These are phyloP conservation scores for Antechinus stuartii DNA, from an alignment of 2,113 vertebrate genomes.

Conservation along the genomic window DNA sequence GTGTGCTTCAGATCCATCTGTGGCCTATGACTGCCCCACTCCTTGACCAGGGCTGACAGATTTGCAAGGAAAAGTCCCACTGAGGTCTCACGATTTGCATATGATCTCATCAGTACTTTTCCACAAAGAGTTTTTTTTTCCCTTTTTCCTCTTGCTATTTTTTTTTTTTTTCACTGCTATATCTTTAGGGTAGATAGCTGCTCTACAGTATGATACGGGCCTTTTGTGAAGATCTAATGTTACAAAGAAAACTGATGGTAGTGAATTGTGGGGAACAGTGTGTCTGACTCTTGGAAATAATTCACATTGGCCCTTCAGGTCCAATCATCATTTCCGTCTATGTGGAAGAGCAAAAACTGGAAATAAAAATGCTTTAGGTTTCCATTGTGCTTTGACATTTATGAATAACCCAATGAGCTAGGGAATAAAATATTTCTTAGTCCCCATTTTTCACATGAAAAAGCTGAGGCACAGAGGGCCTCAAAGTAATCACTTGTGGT, in stretches of 20 bases:
- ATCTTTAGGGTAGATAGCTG: neutral
- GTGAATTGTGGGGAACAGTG: neutral
- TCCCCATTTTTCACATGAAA: neutral
- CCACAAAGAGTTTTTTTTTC: neutral
- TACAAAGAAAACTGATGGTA: neutral
- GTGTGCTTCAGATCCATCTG: neutral
- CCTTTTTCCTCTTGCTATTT: neutral
- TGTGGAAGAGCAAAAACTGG: neutral
- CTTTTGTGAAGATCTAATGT: neutral
- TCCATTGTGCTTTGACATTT: neutral
- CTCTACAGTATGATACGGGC: neutral
- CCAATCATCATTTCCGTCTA: neutral
- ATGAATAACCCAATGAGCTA: neutral
- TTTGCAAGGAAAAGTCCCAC: neutral
- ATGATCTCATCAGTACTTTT: neutral
- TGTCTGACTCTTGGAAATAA: neutral
- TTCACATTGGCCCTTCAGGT: neutral
- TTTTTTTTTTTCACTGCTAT: neutral
- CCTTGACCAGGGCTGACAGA: neutral
- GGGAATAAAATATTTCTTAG: neutral
- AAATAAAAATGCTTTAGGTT: neutral
- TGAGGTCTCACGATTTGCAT: neutral
- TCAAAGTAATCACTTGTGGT: neutral
- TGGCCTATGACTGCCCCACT: neutral
- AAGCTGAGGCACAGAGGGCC: neutral